These are phyloP conservation scores for Platichthys stellatus DNA, from an alignment of 2,113 vertebrate species.

Conservation along the genomic window DNA sequence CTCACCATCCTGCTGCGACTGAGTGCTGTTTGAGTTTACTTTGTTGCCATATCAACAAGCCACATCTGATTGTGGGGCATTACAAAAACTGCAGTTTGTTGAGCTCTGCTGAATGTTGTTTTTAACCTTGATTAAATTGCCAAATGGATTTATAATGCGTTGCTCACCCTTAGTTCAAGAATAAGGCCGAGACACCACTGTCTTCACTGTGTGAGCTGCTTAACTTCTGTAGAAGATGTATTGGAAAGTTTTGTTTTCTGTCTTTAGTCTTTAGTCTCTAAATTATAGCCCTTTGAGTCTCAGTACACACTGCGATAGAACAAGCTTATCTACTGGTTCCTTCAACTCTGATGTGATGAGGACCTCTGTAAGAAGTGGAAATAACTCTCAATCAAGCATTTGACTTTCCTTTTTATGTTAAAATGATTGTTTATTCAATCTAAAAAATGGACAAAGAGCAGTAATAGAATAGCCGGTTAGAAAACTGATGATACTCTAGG, in stretches of 20 bases:
- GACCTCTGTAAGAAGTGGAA: neutral
- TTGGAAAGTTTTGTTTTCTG: neutral
- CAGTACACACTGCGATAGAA: neutral
- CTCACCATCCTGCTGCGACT: slow-evolving; percentile 63
- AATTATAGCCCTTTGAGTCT: neutral
- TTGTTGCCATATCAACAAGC: slow-evolving; percentile 72
- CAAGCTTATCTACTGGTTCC: neutral
- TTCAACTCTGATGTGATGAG: neutral
- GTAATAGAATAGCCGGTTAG: neutral
- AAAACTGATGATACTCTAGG: neutral
- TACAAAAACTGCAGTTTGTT: slow-evolving; percentile 19
- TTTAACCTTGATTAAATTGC: slow-evolving; percentile 8
- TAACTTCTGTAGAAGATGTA: neutral
- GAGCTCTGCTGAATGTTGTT: slow-evolving; percentile 52
- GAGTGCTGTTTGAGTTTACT: slow-evolving; percentile 67
- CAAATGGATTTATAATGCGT: neutral
- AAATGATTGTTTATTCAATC: neutral
- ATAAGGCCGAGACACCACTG: neutral
- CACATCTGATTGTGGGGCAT: slow-evolving; percentile 45
- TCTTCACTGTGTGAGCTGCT: neutral
- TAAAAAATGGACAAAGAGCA: too few relatives aligned
- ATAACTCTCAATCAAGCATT: neutral
- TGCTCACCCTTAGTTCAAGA: slow-evolving; percentile 8
- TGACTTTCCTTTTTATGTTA: too few relatives aligned
- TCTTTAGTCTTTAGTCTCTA: neutral